These are phyloP conservation scores for Sabatieria punctata DNA, from an alignment of 2,888 invertebrate species.

Conservation along the genomic window DNA sequence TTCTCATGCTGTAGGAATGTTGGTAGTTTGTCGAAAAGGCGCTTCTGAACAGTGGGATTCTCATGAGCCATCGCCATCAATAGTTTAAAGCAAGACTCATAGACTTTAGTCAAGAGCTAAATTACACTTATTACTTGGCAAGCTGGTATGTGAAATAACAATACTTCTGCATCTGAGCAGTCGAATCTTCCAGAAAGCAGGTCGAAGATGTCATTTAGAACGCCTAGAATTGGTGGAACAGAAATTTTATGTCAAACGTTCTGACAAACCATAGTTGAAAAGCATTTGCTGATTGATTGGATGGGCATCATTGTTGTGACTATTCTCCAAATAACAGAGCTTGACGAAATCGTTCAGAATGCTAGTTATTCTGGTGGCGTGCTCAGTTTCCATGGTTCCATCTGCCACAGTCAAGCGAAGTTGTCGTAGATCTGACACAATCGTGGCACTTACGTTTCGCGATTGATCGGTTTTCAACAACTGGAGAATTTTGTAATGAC, in stretches of 20 bases:
- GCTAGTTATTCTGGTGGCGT: too few relatives aligned
- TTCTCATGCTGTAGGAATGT: background rate
- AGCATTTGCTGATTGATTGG: slow-evolving; percentile 35
- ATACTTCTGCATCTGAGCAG: too few relatives aligned
- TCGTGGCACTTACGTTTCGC: slow-evolving; percentile 18
- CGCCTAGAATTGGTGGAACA: too few relatives aligned
- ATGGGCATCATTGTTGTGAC: slow-evolving; percentile 27
- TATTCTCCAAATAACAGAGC: slow-evolving; percentile 32
- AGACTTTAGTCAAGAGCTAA: background rate
- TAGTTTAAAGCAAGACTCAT: slow-evolving; percentile 1
- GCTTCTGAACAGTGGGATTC: background rate
- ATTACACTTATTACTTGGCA: too few relatives aligned
- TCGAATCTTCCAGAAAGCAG: slow-evolving; percentile 18
- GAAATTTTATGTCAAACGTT: too few relatives aligned
- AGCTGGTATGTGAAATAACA: too few relatives aligned
- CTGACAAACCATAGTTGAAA: slow-evolving; percentile 30
- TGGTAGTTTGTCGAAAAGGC: slow-evolving; percentile 1
- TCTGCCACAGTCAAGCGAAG: slow-evolving; percentile 21
- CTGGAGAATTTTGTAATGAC: slow-evolving; percentile 11
- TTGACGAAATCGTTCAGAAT: too few relatives aligned
- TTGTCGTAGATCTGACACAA: slow-evolving; percentile 23
- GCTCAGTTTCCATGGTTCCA: slow-evolving; percentile 28
- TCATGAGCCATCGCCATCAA: background rate
- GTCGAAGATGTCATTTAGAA: slow-evolving; percentile 30
- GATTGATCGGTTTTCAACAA: slow-evolving; percentile 33